Base-by-base conservation (phyloP, 2,888 invertebrate species). In the Melitaea athalia region DNA sequence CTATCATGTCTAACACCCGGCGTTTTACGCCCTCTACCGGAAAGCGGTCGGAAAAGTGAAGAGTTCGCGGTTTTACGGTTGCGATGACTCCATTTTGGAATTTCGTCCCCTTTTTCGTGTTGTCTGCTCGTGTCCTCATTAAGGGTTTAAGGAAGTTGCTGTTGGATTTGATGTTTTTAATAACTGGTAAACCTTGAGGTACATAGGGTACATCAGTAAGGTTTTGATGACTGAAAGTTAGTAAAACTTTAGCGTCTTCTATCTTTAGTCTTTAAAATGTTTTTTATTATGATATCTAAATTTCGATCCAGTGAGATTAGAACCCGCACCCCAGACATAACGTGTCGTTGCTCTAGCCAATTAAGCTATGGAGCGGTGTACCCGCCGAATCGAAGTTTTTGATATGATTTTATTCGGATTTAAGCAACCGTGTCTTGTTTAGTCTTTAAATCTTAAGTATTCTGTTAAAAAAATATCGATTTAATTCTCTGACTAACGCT, bases 21-120 rank as follows among this genome's bases (percentile, higher is more conserved):
- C 59, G 45, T 45, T 59, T 67, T 69, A 72, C 78, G 76, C 77
- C 79, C 76, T 74, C 78, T 77, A 60, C 70, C 74, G 75, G 75
- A 62, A 60, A 67, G 59, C 74, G 71, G 67, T 59, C 59, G 55
- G 24, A 61, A 70, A 67, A 42, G 42, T 57, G 59, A 72, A 59
- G 69, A 75, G 72, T 77, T 77, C 76, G 75, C 76, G 77, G 76
- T 74, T 74, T 75, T 74, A 74, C 67, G 64, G 71, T 69, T 74
- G 72, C 71, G 69, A 71, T 74, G 75, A 74, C 77, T 75, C 78
- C 78, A 77, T 78, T 78, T 78, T 78, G 78, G 64, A 69, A 67
- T 71, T 65, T 38, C 59, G 64, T 69, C 47, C 62, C 63, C 53
- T 63, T 64, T 72, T 52, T 38, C 24, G 49, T 43, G 43, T 47